Conservation (phyloP, 2,888 invertebrate genomes). For the Hirudinaria manillensis region DNA sequence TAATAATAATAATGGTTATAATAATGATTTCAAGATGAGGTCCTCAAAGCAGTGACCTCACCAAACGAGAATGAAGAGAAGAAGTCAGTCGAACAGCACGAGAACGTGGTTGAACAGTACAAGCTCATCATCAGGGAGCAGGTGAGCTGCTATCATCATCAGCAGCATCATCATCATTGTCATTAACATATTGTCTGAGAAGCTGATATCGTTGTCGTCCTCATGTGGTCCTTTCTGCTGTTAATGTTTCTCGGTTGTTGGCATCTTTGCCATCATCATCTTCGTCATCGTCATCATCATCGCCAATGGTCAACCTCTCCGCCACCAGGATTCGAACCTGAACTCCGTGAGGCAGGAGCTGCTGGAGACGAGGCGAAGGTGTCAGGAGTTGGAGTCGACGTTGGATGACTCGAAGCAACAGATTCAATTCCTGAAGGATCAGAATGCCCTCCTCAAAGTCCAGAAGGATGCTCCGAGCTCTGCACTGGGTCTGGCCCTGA, state of each 20-base stretch:
- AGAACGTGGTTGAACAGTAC: constrained; percentile 67
- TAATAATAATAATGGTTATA: constrained; percentile 2
- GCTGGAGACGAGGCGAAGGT: constrained; percentile 44
- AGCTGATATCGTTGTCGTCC: no score
- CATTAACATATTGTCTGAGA: no score
- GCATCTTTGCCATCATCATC: no score
- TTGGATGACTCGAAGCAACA: constrained; percentile 61
- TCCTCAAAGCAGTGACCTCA: constrained; percentile 51
- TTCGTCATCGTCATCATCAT: not conserved
- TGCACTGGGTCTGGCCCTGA: not conserved
- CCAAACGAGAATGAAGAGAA: constrained; percentile 45
- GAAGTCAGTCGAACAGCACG: constrained; percentile 49
- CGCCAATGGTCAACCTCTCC: not conserved
- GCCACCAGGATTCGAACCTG: constrained; percentile 49
- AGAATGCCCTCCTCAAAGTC: constrained; percentile 77
- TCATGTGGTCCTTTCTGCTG: no score
- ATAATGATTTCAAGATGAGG: constrained; percentile 46
- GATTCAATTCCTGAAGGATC: constrained; percentile 71
- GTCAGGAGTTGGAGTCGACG: constrained; percentile 49
- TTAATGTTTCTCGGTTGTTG: no score
- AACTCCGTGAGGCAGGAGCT: constrained; percentile 45
- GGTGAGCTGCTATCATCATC: constrained; percentile 58
- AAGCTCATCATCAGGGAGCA: constrained; percentile 85
- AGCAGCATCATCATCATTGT: no score
- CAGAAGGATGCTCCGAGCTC: constrained; percentile 36